Evolutionary conservation across 2,888 invertebrate species (phyloP).

Genomic region (Drosophila lutescens): DNA sequence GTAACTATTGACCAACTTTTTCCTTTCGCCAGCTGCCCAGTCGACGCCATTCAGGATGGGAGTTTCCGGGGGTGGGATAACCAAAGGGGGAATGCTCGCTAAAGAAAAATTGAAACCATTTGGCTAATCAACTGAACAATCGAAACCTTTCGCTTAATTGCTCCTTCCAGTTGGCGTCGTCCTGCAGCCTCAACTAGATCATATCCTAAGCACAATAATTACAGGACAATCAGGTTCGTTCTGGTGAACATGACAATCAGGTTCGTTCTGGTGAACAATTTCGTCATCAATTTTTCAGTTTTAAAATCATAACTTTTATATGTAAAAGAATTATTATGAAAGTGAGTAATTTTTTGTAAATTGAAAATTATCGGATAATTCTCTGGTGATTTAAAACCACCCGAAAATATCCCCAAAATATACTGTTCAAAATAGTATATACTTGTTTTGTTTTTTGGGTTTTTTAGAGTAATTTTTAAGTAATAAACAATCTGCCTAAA

Average conservation of each 20-base stretch:
- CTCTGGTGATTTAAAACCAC: neutral
- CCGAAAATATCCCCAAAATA: neutral
- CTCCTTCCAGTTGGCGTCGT: slow-evolving; percentile 19
- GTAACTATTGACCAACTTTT: slow-evolving; percentile 46
- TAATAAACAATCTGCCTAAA: neutral
- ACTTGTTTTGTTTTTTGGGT: neutral
- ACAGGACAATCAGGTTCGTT: slow-evolving; percentile 27
- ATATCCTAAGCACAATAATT: slow-evolving; percentile 33
- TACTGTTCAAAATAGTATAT: neutral
- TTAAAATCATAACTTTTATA: neutral
- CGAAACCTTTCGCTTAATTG: slow-evolving; percentile 40
- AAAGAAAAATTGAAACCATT: slow-evolving; percentile 40
- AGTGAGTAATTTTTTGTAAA: too few species aligned
- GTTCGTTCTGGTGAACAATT: slow-evolving; percentile 20
- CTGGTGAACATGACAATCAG: slow-evolving; percentile 26
- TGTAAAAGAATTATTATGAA: too few species aligned
- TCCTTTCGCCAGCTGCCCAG: slow-evolving; percentile 11
- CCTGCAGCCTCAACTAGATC: slow-evolving; percentile 18
- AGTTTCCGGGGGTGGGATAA: slow-evolving; percentile 8
- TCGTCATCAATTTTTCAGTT: neutral
- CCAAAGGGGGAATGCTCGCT: slow-evolving; percentile 12
- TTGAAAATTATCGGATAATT: neutral
- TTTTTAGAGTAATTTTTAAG: neutral
- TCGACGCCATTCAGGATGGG: slow-evolving; percentile 21
- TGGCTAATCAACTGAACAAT: slow-evolving; percentile 39